Evolutionary conservation across 2,113 vertebrate genomes (phyloP).

Genomic region (Lophura nycthemera): DNA sequence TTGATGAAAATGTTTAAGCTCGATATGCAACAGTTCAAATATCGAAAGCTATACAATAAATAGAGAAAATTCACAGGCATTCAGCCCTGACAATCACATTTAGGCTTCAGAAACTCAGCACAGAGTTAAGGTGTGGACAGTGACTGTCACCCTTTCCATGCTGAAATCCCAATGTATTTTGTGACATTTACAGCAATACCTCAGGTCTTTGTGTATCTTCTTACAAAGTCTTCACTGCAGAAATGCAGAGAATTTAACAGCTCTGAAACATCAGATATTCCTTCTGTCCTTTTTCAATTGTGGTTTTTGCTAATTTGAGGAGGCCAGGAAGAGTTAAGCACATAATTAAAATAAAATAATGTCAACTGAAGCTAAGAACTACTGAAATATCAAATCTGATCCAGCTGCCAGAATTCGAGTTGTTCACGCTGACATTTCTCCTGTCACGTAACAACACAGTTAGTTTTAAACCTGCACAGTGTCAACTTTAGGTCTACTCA

Average conservation of each 20-base stretch:
- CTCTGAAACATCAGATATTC: neutral
- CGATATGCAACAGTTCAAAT: neutral
- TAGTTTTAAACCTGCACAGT: conserved; percentile 58
- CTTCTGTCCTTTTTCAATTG: neutral
- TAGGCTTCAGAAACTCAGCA: neutral
- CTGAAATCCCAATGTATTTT: neutral
- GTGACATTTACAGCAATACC: neutral
- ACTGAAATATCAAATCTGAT: conserved; percentile 43
- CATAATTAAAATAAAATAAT: conserved; percentile 60
- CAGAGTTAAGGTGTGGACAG: neutral
- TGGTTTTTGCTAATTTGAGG: neutral
- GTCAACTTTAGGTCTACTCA: conserved; percentile 32
- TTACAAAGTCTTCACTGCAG: neutral
- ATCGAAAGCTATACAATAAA: neutral
- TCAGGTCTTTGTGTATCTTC: neutral
- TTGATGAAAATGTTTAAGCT: neutral
- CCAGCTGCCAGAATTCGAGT: neutral
- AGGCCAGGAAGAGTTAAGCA: conserved; percentile 38
- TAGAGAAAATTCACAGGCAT: neutral
- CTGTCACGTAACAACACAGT: conserved; percentile 55
- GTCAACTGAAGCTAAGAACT: conserved; percentile 4
- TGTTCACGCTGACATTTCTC: conserved; percentile 49
- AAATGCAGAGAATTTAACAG: neutral
- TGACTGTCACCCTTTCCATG: neutral
- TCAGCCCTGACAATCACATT: neutral